Evolutionary conservation across 64 coral and sea anemone genomes (phyloP), one percentile per base, ranked within the genome.

Genomic region (Trachythela sp.): DNA sequence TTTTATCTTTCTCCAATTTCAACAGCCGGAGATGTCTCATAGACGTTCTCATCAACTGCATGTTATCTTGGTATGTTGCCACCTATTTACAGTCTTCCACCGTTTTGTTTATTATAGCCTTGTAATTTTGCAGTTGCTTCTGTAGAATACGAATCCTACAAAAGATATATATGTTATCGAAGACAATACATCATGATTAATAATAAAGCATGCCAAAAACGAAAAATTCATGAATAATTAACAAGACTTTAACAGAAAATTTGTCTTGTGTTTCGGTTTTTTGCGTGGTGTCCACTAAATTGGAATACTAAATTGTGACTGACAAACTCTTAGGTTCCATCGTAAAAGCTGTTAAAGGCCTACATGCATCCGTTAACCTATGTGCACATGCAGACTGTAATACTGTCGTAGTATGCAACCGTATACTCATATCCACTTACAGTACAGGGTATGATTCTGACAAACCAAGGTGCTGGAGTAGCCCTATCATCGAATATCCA

Each of bases 381-480:
- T 11, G 13, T 49, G 7, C 48, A 49, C 48, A 49, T n/a, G n/a
- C n/a, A n/a, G n/a, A n/a, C n/a, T n/a, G n/a, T 49, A 49, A 49
- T 49, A 15, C 15, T 49, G 48, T 49, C 48, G 15, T 49, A 49
- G 15, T 49, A 22, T 22, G 30, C 30, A 17, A 8, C 20, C 64
- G 8, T 70, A 32, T 70, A n/a, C 8, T 70, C 30, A 70, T 26
- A 70, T 70, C 30, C 30, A 70, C 64, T 70, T 70, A 70, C 64
- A 70, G 30, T 13, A 70, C 64, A 26, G 20, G 64, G 64, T 26
- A 70, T 70, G 64, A 70, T 32, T 70, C 64, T 70, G 64, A 26
- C 64, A 70, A 70, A 26, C 64, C 64, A 26, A 70, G 64, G 64
- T 70, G 64, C 64, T 70, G 64, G 64, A 70, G 30, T 32, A 70